Base-by-base conservation (phyloP, 2,888 invertebrate species). In the Phorcus lineatus region DNA sequence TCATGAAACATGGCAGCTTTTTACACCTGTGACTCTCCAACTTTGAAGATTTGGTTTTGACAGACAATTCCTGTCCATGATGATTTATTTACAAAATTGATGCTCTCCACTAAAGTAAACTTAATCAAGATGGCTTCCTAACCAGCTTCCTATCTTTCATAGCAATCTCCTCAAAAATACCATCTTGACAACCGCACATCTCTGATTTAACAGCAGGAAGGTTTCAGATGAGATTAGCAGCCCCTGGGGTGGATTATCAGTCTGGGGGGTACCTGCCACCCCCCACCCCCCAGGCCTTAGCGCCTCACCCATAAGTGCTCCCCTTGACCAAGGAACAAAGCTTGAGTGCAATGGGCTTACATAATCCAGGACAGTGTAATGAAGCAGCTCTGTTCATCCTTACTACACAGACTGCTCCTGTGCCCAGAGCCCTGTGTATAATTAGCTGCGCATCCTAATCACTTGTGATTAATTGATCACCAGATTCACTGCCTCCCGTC, bases 381-480 rank as follows among this genome's bases (percentile, higher is more conserved):
- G 70, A 70, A 36, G 70, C 17, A 11, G 40, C 16, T 11, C 31
- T 17, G 70, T 40, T 28, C 31, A 31, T 36, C 70, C 36, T 11
- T 16, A 47, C 47, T 47, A 13, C 36, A 36, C 47, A 47, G 47
- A 9, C 31, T 31, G 28, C 36, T 70, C 40, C 70, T 19, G 31
- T 31, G 70, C 70, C 36, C 36, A 19, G 36, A 70, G 70, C 31
- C 70, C 36, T 70, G 31, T 17, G 36, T 70, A 19, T 36, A 70
- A 70, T 70, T 70, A 70, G 70, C 36, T 28, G 28, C 11, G 70
- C 31, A 28, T 70, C 70, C 70, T 70, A 70, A 70, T 70, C 70
- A 70, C 70, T 70, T 70, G 40, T 70, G 70, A 70, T 70, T 70
- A 70, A 70, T 70, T 70, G 70, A 70, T 70, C 70, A 70, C 70